Evolutionary conservation across 2,113 vertebrate species (phyloP), one percentile per base, ranked within the genome.

Genomic region (Prietella phreatophila): DNA sequence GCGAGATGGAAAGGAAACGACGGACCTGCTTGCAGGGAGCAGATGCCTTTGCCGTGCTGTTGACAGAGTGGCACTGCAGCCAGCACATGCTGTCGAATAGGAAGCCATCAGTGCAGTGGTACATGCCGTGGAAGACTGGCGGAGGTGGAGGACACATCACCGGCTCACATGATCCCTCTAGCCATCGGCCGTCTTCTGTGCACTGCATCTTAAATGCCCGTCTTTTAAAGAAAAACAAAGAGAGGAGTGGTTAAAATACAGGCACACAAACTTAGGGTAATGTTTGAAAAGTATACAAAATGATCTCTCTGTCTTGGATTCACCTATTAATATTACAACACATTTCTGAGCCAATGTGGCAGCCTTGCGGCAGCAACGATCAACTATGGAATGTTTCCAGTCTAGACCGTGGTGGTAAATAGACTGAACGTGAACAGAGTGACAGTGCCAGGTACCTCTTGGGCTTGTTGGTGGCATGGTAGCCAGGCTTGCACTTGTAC

Each of bases 401-500:
- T 33, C 14, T 42, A 63, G 58, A 73, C 79, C 60, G 42, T 20
- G 53, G 36, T 33, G 15, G n/a, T 58, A 61, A 78, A 22, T 78
- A 63, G 10, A 84, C 19, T 85, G 20, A 39, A 58, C 11, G 25
- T 67, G n/a, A 42, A 80, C 25, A 63, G 56, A 15, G 15, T 25
- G 58, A 19, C 56, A 47, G 14, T 79, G 47, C 50, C 11, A 0
- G 93, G 95, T 95, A 98, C 98, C 98, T 94, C 94, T 97, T 88
- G 93, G 97, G 97, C 91, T 96, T 97, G 85, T 97, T 96, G 20
- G 95, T 95, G 81, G 99, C 97, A 0, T 99, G 97, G 93, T 97
- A 98, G 86, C 98, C 98, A 4, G 97, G 97, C 88, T 95, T 97
- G 94, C 98, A 99, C 86, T 98, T 99, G 95, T 99, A 99, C 93